phyloP scores from a whole-genome alignment of 2,113 vertebrate genomes.

The Tor tambroides region DNA sequence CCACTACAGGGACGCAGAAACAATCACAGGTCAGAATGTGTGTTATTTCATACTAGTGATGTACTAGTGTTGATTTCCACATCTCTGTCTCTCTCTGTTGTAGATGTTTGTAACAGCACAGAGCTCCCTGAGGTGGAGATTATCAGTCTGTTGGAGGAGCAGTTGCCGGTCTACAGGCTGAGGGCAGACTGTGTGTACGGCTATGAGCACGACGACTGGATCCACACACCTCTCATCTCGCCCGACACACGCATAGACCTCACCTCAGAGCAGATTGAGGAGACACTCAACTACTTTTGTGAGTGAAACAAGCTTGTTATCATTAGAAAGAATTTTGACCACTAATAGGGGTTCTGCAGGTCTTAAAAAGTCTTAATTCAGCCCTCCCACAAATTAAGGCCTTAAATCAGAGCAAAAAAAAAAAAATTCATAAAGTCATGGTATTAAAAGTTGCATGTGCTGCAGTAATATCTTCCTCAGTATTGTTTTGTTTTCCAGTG shows the following conservation, averaged over 20 bases:
- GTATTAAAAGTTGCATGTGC: background rate
- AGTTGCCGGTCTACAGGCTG: slow-evolving; percentile 93
- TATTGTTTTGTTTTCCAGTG: background rate
- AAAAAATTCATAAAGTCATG: background rate
- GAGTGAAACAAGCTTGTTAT: slow-evolving; percentile 70
- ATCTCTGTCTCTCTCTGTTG: slow-evolving; percentile 9
- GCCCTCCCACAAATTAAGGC: no score
- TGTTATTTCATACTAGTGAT: background rate
- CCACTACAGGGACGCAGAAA: slow-evolving; percentile 75
- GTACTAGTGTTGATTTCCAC: background rate
- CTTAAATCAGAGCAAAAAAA: no score
- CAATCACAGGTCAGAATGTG: slow-evolving; percentile 73
- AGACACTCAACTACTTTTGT: slow-evolving; percentile 99
- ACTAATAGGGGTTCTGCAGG: no score
- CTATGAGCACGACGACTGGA: slow-evolving; percentile 98
- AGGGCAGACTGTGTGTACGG: slow-evolving; percentile 95
- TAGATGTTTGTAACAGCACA: slow-evolving; percentile 99
- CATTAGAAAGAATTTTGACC: background rate
- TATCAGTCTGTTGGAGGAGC: slow-evolving; percentile 98
- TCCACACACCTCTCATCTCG: slow-evolving; percentile 93
- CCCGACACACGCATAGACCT: slow-evolving; percentile 88
- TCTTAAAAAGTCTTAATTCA: no score
- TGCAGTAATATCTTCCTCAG: background rate
- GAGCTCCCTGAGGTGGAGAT: slow-evolving; percentile 98
- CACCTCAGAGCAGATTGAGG: slow-evolving; percentile 95